Percentiles rank a stretch among this genome's conserved stretches.
Conservation (phyloP, 2,113 vertebrate genomes). For the Tapirus terrestris region DNA sequence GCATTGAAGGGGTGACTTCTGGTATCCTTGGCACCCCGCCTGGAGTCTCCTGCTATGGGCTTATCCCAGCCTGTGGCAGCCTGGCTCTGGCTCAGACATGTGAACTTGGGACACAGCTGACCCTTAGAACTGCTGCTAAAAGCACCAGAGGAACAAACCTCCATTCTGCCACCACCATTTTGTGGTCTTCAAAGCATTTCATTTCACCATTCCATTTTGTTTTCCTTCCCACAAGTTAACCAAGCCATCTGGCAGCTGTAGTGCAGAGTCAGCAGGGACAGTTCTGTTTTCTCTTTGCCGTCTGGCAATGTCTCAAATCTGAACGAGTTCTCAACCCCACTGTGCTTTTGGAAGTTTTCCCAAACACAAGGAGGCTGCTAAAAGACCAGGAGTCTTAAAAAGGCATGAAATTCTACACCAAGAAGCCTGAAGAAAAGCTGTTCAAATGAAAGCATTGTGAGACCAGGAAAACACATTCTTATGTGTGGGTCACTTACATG, state of each 20-base stretch:
- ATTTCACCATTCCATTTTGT: slow-evolving; percentile 54
- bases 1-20: background rate
- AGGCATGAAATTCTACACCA: background rate
- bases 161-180: slow-evolving; percentile 38
- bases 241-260: slow-evolving; percentile 68
- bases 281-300: background rate
- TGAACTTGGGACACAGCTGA: background rate
- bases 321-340: background rate
- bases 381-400: background rate
- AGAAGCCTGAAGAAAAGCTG: background rate
- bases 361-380: background rate
- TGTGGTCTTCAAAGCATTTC: slow-evolving; percentile 53
- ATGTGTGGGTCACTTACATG: background rate
- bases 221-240: slow-evolving; percentile 61
- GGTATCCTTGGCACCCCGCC: background rate
- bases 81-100: background rate
- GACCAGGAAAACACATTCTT: background rate
- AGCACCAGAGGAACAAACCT: background rate
- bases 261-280: slow-evolving; percentile 77
- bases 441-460: background rate
- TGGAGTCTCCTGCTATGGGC: background rate
- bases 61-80: background rate
- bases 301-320: slow-evolving; percentile 26
- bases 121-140: background rate
- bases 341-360: slow-evolving; percentile 42